Evolutionary conservation across 2,888 invertebrate species (phyloP), one percentile per base, ranked within the genome.

Genomic region (Phyllotreta cruciferae): DNA sequence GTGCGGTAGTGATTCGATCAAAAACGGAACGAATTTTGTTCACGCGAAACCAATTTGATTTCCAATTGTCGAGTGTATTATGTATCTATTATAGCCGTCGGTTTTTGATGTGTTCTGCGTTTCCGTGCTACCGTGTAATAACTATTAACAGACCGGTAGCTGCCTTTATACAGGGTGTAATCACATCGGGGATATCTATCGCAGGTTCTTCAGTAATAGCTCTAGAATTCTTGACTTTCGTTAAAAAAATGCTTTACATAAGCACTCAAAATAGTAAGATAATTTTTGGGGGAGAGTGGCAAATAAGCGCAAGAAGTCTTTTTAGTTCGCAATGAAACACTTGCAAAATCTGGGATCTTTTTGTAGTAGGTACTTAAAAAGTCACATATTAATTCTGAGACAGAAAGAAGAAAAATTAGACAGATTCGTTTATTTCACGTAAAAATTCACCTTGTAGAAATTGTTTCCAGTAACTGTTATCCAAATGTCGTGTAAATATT

Each of bases 51-150:
- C 66, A 66, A 68, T 68, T 66, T 24, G 63, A 60, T 61, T 54
- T 62, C 13, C 10, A 38, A 52, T 47, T 60, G 39, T 52, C 24
- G 24, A 24, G 24, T 24, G 24, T 24, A 24, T 24, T 24, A 4
- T 24, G 24, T 24, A 24, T 24, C 4, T 24, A 24, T 24, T 24
- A 24, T 4, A 24, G 24, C 24, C 24, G 37, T 60, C 11, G 56
- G 60, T 54, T 38, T 47, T 56, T 36, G 63, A 66, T 69, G 65
- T 68, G 52, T 11, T 24, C 73, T 74, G 69, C 69, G 68, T 64
- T 75, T 75, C 72, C 77, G 74, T 77, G 77, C 72, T 75, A 74
- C 71, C 73, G 70, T 70, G 70, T 75, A 72, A 76, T 78, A 75
- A 24, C 24, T 24, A 24, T 24, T 24, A 24, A 24, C 24, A 24